Conservation (phyloP, 2,113 vertebrate genomes). For the Mesitornis unicolor region DNA sequence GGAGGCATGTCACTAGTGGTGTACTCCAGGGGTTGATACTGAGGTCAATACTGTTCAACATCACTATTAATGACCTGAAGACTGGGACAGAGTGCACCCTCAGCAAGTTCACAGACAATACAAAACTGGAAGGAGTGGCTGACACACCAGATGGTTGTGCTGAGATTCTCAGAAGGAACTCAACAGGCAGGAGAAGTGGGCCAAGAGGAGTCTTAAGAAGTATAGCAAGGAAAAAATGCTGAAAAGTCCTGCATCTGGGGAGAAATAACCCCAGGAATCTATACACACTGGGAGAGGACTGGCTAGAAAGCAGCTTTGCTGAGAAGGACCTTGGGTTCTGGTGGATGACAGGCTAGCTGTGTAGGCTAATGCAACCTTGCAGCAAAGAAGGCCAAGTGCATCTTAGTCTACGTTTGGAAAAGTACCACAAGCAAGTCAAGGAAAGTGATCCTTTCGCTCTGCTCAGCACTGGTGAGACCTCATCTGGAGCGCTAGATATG, state of each 20-base stretch:
- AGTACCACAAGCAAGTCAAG: neutral
- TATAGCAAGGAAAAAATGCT: neutral
- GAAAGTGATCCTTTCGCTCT: neutral
- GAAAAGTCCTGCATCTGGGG: neutral
- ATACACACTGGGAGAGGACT: neutral
- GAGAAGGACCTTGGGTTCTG: neutral
- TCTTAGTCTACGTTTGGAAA: neutral
- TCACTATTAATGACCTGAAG: neutral
- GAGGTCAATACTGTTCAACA: neutral
- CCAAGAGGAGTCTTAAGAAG: neutral
- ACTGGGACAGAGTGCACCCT: neutral
- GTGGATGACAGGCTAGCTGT: neutral
- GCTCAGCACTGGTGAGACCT: neutral
- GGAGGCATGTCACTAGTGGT: neutral
- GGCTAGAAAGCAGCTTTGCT: neutral
- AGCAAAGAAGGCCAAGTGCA: neutral
- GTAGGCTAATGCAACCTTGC: neutral
- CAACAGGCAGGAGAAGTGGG: neutral
- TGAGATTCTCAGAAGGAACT: neutral
- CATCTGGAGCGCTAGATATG: neutral
- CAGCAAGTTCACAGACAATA: neutral
- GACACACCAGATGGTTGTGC: neutral
- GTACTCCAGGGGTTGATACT: no score
- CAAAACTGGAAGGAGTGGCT: neutral
- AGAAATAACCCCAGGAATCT: neutral